Conservation (phyloP, 2,888 invertebrate genomes). For the Teleogryllus oceanicus region DNA sequence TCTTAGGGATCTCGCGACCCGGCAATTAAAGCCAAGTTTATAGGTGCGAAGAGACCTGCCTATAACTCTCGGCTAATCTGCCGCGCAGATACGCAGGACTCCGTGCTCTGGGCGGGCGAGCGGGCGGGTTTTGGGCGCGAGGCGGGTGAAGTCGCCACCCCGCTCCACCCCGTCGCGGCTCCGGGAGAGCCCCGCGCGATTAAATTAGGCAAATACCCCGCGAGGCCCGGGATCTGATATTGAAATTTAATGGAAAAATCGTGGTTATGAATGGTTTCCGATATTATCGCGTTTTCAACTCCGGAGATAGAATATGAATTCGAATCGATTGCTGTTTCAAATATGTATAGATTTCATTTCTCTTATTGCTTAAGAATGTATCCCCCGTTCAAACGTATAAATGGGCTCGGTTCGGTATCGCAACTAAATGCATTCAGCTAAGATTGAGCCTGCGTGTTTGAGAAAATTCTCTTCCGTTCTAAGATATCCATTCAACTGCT, state of each 20-base stretch:
- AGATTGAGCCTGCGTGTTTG: no score
- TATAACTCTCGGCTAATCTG: conserved; percentile 1
- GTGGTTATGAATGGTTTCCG: conserved; percentile 1
- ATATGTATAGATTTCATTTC: conserved; percentile 10
- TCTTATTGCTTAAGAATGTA: background rate
- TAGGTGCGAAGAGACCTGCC: conserved; percentile 18
- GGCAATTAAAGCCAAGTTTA: conserved; percentile 18
- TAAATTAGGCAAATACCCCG: conserved; percentile 7
- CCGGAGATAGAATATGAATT: background rate
- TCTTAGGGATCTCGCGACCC: background rate
- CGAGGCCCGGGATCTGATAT: background rate
- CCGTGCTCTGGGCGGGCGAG: background rate
- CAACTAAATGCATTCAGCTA: no score
- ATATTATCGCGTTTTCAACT: conserved; percentile 18
- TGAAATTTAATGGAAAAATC: conserved; percentile 18
- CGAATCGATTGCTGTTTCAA: background rate
- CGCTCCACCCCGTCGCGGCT: no score
- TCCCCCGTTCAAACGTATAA: no score
- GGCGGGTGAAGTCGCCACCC: background rate
- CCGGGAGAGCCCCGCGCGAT: background rate
- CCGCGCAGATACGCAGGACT: background rate
- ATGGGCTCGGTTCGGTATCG: no score
- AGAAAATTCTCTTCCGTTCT: no score
- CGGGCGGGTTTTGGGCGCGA: background rate
- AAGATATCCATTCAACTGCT: no score